Evolutionary conservation across 2,797 vertebrate species (phyloP), one percentile per base, ranked within the genome.

Genomic region (Sarcophilus harrisii): DNA sequence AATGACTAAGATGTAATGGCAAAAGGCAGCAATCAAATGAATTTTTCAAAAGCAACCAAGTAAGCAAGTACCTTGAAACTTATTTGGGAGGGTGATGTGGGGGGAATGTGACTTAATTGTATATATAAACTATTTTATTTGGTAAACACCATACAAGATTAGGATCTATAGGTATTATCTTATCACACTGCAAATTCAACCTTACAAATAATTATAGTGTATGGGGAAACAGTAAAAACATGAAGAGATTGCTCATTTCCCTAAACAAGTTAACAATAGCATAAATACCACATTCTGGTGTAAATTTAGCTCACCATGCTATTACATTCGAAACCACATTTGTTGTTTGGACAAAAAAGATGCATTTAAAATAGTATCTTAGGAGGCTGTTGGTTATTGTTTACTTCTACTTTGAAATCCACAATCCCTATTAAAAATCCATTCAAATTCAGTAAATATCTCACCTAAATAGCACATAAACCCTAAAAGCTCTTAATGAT

Each of bases 391-490:
- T 16, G 49, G 0, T 93, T 81, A 58, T 0, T 0, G 13, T 18
- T 2, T 1, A 1, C 38, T 96, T 97, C 62, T 94, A 5, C 73
- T 87, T 94, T 95, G 91, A 97, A 95, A 45, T 11, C 1, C 60
- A 16, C 38, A 90, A 94, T 91, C 32, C 58, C 24, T 58, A 62
- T 1, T 0, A 92, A 94, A 59, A 59, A 12, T 3, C 0, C 57
- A 21, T 6, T 55, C 58, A 9, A 45, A 92, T n/a, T 59, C n/a
- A 93, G 30, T 58, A 92, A 93, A 89, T 81, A 58, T n/a, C 29
- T 54, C 62, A 94, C 91, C 10, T 38, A 60, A 38, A 27, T 89
- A 16, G 94, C 58, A 89, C 45, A 59, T 9, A 95, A 96, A 96
- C 95, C 90, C 3, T 24, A 89, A 55, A 58, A n/a, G 38, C 21